phyloP scores from a whole-genome alignment of 2,888 invertebrate genomes.

The Synanthedon vespiformis region DNA sequence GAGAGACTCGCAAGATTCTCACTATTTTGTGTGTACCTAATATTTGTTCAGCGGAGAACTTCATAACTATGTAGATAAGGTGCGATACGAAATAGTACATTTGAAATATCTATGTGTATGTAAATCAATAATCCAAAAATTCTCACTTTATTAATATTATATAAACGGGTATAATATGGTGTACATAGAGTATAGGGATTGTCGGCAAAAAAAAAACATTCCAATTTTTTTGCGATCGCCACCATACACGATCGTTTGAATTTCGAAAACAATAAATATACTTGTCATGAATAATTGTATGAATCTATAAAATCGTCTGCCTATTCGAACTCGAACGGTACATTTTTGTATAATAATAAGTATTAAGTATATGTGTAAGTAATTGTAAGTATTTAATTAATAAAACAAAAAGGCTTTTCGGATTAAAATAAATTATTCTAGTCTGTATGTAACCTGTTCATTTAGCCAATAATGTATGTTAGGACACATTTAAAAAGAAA shows the following conservation, averaged over 20 bases:
- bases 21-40: constrained; percentile 32
- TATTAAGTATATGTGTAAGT: background rate
- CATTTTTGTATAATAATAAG: no score
- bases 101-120: background rate
- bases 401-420: background rate
- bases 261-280: no score
- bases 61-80: constrained; percentile 18
- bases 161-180: background rate
- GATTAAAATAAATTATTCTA: background rate
- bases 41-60: constrained; percentile 25
- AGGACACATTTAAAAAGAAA: no score
- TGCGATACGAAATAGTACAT: constrained; percentile 2
- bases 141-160: background rate
- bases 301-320: no score
- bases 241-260: no score
- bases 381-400: background rate
- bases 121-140: background rate
- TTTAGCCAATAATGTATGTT: background rate
- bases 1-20: constrained; percentile 9
- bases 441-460: background rate
- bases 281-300: no score
- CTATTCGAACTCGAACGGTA: no score
- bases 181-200: background rate
- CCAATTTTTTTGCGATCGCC: no score
- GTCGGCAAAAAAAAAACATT: no score